A percentile compares a stretch with the other conserved stretches of the same genome.
phyloP scores from a whole-genome alignment of 1,140 invertebrate genomes.

The Pristionchus pacificus region DNA sequence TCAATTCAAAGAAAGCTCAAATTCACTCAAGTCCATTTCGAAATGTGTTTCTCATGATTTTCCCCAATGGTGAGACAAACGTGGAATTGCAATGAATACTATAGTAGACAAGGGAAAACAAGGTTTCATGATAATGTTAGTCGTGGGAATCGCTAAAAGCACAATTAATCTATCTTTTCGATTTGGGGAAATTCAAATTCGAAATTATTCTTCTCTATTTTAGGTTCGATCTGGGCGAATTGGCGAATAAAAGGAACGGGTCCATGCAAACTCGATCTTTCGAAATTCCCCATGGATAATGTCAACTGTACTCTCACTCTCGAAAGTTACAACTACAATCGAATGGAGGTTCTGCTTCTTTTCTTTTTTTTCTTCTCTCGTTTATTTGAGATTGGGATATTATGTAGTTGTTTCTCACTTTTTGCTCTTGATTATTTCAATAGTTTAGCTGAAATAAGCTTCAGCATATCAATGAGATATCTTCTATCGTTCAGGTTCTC shows the following conservation, averaged over 20 bases:
- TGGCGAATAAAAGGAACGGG: constrained; percentile 55
- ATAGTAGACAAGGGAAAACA: constrained; percentile 10
- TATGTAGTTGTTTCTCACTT: background rate
- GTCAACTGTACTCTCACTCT: constrained; percentile 54
- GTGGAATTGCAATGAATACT: constrained; percentile 4
- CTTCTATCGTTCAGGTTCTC: constrained; percentile 40
- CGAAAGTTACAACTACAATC: constrained; percentile 57
- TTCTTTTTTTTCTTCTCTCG: constrained; percentile 6
- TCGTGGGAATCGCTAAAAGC: constrained; percentile 10
- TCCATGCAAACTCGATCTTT: constrained; percentile 48
- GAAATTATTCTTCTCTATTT: constrained; percentile 4
- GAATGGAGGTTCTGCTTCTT: constrained; percentile 6
- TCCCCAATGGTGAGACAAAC: constrained; percentile 49
- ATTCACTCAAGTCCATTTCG: constrained; percentile 53
- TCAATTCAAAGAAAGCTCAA: constrained; percentile 48
- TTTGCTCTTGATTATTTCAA: background rate
- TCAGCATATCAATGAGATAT: background rate
- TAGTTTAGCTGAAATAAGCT: background rate
- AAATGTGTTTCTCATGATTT: constrained; percentile 57
- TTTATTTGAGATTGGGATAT: constrained; percentile 11
- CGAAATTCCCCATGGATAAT: constrained; percentile 53
- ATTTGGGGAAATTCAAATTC: constrained; percentile 1
- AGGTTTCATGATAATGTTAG: constrained; percentile 14
- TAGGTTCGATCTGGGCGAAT: constrained; percentile 53
- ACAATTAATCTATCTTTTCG: constrained; percentile 11